phyloP scores from a whole-genome alignment of 2,797 vertebrate species.

The Eospalax fontanierii region DNA sequence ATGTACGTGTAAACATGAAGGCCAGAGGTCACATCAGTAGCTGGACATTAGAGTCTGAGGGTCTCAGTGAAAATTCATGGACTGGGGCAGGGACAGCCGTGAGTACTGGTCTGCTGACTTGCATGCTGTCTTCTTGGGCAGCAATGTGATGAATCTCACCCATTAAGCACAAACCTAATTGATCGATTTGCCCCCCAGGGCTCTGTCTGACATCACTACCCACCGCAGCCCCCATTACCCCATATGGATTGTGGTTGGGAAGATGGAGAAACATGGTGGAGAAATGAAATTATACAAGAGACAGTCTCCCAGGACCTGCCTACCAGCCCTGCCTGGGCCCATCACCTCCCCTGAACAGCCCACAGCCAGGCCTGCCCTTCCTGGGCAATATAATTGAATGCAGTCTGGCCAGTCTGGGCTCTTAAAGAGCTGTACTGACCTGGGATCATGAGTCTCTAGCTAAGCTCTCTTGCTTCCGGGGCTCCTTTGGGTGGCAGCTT shows the following conservation, averaged over 20 bases:
- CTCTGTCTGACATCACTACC: constrained; percentile 66
- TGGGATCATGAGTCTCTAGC: not conserved
- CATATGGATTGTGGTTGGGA: constrained; percentile 58
- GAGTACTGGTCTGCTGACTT: not conserved
- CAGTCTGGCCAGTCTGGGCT: not conserved
- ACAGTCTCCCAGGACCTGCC: not conserved
- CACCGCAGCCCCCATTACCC: not conserved
- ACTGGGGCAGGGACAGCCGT: not conserved
- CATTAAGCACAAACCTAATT: constrained; percentile 78
- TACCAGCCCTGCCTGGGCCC: not conserved
- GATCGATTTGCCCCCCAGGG: constrained; percentile 74
- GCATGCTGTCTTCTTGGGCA: not conserved
- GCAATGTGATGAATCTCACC: constrained; percentile 69
- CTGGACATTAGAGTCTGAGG: not conserved
- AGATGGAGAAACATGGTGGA: constrained; percentile 8
- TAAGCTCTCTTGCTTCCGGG: not conserved
- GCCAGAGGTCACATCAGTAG: no score
- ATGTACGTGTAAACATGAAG: no score
- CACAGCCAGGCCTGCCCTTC: not conserved
- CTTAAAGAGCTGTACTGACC: not conserved
- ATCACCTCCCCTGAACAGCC: not conserved
- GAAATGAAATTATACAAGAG: constrained; percentile 10
- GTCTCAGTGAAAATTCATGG: not conserved
- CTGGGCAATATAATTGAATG: not conserved
- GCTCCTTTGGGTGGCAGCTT: not conserved